phyloP scores from a whole-genome alignment of 2,888 invertebrate genomes.

The Synanthedon vespiformis region DNA sequence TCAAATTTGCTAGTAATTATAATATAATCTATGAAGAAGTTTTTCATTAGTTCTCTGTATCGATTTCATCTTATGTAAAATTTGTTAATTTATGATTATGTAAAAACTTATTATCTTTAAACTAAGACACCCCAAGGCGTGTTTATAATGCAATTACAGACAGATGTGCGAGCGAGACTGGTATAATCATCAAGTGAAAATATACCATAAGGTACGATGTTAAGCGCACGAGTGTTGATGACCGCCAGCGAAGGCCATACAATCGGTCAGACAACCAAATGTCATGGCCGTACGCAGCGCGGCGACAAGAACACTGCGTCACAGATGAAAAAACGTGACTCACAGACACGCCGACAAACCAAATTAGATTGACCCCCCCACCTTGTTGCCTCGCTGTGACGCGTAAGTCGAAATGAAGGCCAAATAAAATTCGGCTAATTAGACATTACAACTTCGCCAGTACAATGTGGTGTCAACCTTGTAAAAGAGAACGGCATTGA shows the following conservation, averaged over 20 bases:
- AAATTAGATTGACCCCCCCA: slow-evolving; percentile 8
- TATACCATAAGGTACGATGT: slow-evolving; percentile 33
- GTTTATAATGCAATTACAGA: too few species aligned
- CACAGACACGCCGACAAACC: slow-evolving; percentile 19
- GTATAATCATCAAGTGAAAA: slow-evolving; percentile 27
- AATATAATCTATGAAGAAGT: too few species aligned
- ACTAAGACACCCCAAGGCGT: too few species aligned
- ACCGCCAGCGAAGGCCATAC: slow-evolving; percentile 65
- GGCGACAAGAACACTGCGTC: slow-evolving; percentile 57
- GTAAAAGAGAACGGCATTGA: slow-evolving; percentile 55
- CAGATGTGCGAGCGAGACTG: slow-evolving; percentile 6
- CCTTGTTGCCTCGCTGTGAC: slow-evolving; percentile 5
- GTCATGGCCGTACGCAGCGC: slow-evolving; percentile 55
- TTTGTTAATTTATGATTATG: too few species aligned
- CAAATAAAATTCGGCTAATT: slow-evolving; percentile 7
- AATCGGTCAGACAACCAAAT: slow-evolving; percentile 68
- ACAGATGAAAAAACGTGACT: slow-evolving; percentile 60
- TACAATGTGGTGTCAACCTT: slow-evolving; percentile 30
- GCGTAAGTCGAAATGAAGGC: background rate
- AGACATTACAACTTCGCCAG: slow-evolving; percentile 21
- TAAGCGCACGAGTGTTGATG: slow-evolving; percentile 53
- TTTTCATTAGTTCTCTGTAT: too few species aligned
- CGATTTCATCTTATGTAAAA: too few species aligned
- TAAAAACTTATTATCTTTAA: too few species aligned
- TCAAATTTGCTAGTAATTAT: too few species aligned